Evolutionary conservation across 2,888 invertebrate species (phyloP), one percentile per base, ranked within the genome.

Genomic region (Bedellia somnulentella): DNA sequence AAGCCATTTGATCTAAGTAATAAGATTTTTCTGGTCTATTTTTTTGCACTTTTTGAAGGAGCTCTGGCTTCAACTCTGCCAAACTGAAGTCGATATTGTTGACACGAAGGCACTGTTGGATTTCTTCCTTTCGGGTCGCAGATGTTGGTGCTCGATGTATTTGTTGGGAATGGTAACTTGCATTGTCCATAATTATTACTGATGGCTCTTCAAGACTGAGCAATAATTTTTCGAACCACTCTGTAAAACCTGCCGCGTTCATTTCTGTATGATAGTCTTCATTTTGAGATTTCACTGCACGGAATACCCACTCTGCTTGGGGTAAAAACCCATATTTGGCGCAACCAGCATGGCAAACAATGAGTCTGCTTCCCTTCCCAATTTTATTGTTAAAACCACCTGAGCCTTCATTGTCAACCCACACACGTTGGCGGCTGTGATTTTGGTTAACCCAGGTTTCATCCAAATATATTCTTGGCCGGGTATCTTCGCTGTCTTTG

Each of bases 31-130:
- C n/a, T n/a, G n/a, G n/a, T n/a, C n/a, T n/a, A n/a, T n/a, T n/a
- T n/a, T n/a, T n/a, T n/a, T n/a, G n/a, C n/a, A n/a, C n/a, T n/a
- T n/a, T n/a, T n/a, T n/a, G n/a, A n/a, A n/a, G n/a, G n/a, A n/a
- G n/a, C n/a, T n/a, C n/a, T n/a, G n/a, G n/a, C n/a, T n/a, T n/a
- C n/a, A n/a, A n/a, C n/a, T n/a, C n/a, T n/a, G n/a, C n/a, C n/a
- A n/a, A n/a, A n/a, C n/a, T n/a, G n/a, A n/a, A n/a, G n/a, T n/a
- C n/a, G n/a, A n/a, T n/a, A n/a, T n/a, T n/a, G n/a, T n/a, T n/a
- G n/a, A n/a, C n/a, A n/a, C n/a, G n/a, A n/a, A 44, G 26, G 42
- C 41, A 46, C 10, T 35, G 10, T 34, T 37, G 41, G 13, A 42
- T 37, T 4, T 38, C 38, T 12, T 23, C 30, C 12, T 37, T 29